Percentiles rank a stretch among this genome's conserved stretches.
Conservation (phyloP, 2,888 invertebrate species). For the Galeruca laticollis region DNA sequence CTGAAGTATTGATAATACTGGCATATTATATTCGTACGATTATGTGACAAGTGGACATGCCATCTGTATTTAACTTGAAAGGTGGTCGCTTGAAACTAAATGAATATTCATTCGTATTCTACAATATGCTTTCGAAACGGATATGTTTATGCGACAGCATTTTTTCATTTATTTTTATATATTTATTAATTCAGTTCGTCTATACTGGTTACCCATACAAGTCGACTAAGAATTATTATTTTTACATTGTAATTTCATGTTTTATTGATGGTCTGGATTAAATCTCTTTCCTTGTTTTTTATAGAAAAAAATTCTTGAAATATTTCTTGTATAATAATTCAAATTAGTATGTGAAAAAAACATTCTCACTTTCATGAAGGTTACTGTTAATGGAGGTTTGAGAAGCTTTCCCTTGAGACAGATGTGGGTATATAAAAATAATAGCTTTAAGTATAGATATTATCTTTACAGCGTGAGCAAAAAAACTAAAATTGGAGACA, state of each 20-base stretch:
- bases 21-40: slow-evolving; percentile 55
- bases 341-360: slow-evolving; percentile 6
- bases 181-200: slow-evolving; percentile 36
- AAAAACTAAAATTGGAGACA: too few relatives aligned
- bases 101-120: slow-evolving; percentile 53
- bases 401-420: too few relatives aligned
- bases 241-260: slow-evolving; percentile 32
- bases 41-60: slow-evolving; percentile 57
- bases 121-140: slow-evolving; percentile 39
- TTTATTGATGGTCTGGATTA: slow-evolving; percentile 35
- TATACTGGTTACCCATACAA: slow-evolving; percentile 32
- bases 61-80: slow-evolving; percentile 56
- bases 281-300: slow-evolving; percentile 3
- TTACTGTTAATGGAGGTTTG: slow-evolving; percentile 1
- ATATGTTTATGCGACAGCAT: slow-evolving; percentile 38
- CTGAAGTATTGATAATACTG: slow-evolving; percentile 54
- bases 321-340: slow-evolving; percentile 16
- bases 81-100: slow-evolving; percentile 52
- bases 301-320: slow-evolving; percentile 17
- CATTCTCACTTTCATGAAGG: slow-evolving; percentile 9
- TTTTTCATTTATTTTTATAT: slow-evolving; percentile 37
- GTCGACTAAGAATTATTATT: slow-evolving; percentile 34
- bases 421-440: too few relatives aligned
- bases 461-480: too few relatives aligned
- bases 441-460: too few relatives aligned